Conservation (phyloP, 2,797 vertebrate genomes). For the Chaenodraco wilsoni region DNA sequence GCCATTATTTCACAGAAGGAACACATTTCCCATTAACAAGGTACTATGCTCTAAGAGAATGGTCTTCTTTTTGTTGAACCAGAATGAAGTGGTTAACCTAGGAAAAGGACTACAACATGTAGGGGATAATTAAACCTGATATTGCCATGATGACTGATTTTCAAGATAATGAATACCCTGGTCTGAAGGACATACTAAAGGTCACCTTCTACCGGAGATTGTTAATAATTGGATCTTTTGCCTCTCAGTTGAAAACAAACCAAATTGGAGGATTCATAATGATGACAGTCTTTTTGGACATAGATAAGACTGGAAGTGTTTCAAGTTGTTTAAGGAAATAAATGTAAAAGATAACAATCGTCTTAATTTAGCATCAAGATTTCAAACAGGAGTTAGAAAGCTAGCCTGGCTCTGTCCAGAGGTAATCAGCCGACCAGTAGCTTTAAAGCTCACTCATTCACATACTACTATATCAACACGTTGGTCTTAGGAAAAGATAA, state of each 20-base stretch:
- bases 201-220: conserved; percentile 3
- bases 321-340: background rate
- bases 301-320: background rate
- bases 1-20: background rate
- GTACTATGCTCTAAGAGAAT: background rate
- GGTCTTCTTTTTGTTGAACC: background rate
- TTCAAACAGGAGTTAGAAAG: too few relatives aligned
- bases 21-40: background rate
- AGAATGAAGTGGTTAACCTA: background rate
- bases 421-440: background rate
- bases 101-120: background rate
- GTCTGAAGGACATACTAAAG: background rate
- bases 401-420: too few relatives aligned
- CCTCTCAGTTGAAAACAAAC: background rate
- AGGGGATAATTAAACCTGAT: background rate
- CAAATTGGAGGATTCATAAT: background rate
- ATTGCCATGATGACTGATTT: conserved; percentile 6
- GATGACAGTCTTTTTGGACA: background rate
- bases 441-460: background rate
- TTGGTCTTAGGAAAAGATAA: too few relatives aligned
- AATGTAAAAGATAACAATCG: background rate
- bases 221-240: background rate
- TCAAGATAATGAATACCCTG: conserved; percentile 7
- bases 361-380: too few relatives aligned
- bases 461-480: too few relatives aligned